Base-by-base conservation (phyloP, 1,140 invertebrate species). In the Asbolus verrucosus region DNA sequence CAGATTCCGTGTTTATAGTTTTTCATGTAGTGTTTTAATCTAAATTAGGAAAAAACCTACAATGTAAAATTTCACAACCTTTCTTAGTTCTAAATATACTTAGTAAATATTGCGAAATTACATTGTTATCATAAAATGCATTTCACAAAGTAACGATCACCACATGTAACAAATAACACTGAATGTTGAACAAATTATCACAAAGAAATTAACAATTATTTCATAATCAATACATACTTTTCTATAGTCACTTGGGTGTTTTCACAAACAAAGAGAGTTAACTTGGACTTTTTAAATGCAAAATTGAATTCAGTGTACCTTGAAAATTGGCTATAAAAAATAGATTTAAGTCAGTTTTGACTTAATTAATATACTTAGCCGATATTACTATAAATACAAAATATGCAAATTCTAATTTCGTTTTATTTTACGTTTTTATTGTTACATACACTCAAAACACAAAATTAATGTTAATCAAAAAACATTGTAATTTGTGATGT, bases 51-150 rank as follows among this genome's bases (percentile, higher is more conserved):
- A 21, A 38, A 16, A 13, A 8, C 11, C 19, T 54, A 54, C 21
- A 11, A 27, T 54, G 46, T 30, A 54, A 54, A 54, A 27, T 54
- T 54, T 54, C 46, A 54, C 46, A 54, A 54, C 46, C 46, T 54
- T 54, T 8, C 21, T 43, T 43, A 43, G 11, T 54, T 54, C 21
- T 54, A 54, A 9, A 54, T 13, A 30, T 54, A 30, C 27, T 30
- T 11, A 11, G 6, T 27, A 27, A 36, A 36, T 36, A 54, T 54
- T 54, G 46, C 46, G 24, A 30, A 54, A 30, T 27, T 54, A 27
- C 46, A 50, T 21, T 50, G 43, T 50, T 36, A 8, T 27, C 8
- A 4, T 3, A 36, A 36, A 36, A 36, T 36, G 33, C 33, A 19
- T 46, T 18, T 46, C 41, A n/a, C 43, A 50, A 50, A 50, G 15